Conservation (phyloP, 2,113 vertebrate genomes). For the Takifugu bimaculatus region DNA sequence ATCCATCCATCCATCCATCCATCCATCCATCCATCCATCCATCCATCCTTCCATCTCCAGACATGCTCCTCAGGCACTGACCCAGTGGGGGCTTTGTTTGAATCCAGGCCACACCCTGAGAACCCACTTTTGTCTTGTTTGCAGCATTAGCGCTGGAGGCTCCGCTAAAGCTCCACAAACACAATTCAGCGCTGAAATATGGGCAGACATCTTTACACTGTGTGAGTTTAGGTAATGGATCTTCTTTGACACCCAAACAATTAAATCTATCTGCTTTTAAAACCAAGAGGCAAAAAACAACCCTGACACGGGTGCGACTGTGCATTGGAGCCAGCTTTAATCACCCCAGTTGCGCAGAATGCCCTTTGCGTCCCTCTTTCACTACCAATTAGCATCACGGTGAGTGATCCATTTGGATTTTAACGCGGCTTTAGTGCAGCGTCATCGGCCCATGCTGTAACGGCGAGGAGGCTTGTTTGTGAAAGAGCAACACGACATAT, state of each 20-base stretch:
- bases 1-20: slow-evolving; percentile 22
- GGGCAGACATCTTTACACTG: background rate
- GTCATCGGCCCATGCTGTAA: slow-evolving; percentile 20
- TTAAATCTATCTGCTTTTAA: slow-evolving; percentile 28
- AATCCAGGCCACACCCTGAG: slow-evolving; percentile 65
- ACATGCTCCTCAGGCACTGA: slow-evolving; percentile 48
- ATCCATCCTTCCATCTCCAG: slow-evolving; percentile 37
- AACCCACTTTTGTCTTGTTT: slow-evolving; percentile 39
- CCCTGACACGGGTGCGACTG: background rate
- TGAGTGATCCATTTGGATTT: slow-evolving; percentile 66
- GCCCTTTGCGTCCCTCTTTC: slow-evolving; percentile 32
- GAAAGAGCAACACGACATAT: slow-evolving; percentile 59
- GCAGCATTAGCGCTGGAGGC: slow-evolving; percentile 26
- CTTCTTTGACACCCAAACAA: slow-evolving; percentile 40
- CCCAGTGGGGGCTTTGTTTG: slow-evolving; percentile 54
- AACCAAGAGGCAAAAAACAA: slow-evolving; percentile 22
- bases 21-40: slow-evolving; percentile 24
- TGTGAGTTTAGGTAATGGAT: slow-evolving; percentile 28
- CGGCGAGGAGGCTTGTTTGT: slow-evolving; percentile 49
- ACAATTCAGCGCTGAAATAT: slow-evolving; percentile 16
- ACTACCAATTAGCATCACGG: slow-evolving; percentile 47
- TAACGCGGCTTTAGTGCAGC: slow-evolving; percentile 56
- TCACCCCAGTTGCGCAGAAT: slow-evolving; percentile 13
- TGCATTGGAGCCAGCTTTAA: background rate
- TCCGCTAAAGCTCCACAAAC: slow-evolving; percentile 3